phyloP scores from a whole-genome alignment of 2,113 vertebrate species.

The Scytalopus superciliaris region DNA sequence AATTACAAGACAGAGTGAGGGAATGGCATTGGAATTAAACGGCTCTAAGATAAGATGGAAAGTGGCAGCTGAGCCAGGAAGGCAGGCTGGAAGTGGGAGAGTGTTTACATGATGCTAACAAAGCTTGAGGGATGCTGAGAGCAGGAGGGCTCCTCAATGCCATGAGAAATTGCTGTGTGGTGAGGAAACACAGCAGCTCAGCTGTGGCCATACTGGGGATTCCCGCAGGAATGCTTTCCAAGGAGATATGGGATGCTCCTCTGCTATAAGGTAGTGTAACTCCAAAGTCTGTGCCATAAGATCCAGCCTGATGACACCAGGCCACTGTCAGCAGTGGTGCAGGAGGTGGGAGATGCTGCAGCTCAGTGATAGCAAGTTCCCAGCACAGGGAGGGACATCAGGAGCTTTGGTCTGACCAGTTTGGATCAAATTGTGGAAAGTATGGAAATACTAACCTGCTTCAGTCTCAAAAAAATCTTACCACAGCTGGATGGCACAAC shows the following conservation, averaged over 20 bases:
- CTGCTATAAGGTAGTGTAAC: rapidly evolving
- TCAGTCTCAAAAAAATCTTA: background rate
- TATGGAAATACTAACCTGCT: background rate
- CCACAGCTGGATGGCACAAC: background rate
- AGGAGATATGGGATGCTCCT: background rate
- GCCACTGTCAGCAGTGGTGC: rapidly evolving
- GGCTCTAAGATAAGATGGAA: slow-evolving; percentile 20
- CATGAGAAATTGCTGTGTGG: background rate
- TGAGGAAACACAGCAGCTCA: background rate
- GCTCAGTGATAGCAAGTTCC: background rate
- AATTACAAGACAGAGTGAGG: slow-evolving; percentile 30
- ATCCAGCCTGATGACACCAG: background rate
- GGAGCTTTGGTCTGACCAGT: no score
- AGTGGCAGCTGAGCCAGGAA: slow-evolving; percentile 6
- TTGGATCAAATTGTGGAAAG: background rate
- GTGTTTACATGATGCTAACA: slow-evolving; percentile 12
- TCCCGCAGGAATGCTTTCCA: background rate
- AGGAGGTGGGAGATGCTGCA: background rate
- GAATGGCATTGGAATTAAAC: slow-evolving; percentile 43
- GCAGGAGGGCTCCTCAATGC: background rate
- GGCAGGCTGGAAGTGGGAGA: background rate
- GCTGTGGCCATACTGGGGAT: background rate
- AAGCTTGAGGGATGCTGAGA: background rate
- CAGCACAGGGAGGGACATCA: background rate
- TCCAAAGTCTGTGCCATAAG: rapidly evolving